Conservation (phyloP, 2,113 vertebrate species). For the Protobothrops flavoviridis region DNA sequence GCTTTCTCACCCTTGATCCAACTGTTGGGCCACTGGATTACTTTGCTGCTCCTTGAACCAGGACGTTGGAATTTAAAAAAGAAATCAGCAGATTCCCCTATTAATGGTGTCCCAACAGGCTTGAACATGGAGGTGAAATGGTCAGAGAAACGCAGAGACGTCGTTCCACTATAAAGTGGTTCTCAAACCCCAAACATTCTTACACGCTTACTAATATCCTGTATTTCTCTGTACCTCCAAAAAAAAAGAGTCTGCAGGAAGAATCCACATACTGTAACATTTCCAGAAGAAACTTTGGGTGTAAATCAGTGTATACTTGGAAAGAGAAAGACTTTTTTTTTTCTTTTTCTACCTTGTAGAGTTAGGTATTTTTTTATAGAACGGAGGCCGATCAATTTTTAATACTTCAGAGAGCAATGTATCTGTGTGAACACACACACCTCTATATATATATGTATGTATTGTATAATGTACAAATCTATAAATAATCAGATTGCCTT, state of each 20-base stretch:
- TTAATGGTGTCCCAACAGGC: not conserved
- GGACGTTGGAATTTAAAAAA: not conserved
- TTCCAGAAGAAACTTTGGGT: constrained; percentile 72
- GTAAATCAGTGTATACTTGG: constrained; percentile 80
- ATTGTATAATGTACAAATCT: constrained; percentile 73
- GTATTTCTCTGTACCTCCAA: not conserved
- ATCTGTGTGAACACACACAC: constrained; percentile 75
- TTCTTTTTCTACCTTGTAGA: constrained; percentile 82
- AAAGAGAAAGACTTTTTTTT: constrained; percentile 62
- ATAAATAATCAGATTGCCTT: constrained; percentile 71
- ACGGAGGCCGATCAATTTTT: constrained; percentile 78
- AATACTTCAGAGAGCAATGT: constrained; percentile 80
- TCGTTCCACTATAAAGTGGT: not conserved
- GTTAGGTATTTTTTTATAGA: constrained; percentile 85
- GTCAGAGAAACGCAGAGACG: not conserved
- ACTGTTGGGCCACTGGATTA: not conserved
- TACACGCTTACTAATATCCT: not conserved
- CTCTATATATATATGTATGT: constrained; percentile 63
- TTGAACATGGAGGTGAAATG: not conserved
- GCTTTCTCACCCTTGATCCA: not conserved
- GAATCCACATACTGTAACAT: constrained; percentile 72
- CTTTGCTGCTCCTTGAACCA: not conserved
- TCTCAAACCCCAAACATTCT: not conserved
- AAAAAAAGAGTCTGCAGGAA: constrained; percentile 35
- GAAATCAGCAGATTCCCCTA: not conserved